Percentiles rank a stretch among this genome's conserved stretches.
These are phyloP conservation scores for Canis aureus DNA, from an alignment of 2,113 vertebrate species.

Conservation along the genomic window DNA sequence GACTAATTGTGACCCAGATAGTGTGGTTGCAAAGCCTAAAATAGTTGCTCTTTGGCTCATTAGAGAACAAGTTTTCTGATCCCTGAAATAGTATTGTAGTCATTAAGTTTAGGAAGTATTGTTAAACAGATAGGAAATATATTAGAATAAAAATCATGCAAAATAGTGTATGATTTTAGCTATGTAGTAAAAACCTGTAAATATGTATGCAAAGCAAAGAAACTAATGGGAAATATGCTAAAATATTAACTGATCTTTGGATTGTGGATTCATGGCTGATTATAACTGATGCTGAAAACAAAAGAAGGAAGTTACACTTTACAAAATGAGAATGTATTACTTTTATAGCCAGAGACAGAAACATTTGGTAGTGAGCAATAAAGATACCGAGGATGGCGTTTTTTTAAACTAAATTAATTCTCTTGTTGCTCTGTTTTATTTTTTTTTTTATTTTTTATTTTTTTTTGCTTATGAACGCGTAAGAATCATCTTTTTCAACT, in stretches of 20 bases:
- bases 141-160: constrained; percentile 43
- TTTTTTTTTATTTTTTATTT: not conserved
- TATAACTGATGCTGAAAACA: constrained; percentile 12
- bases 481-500: not conserved
- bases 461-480: not conserved
- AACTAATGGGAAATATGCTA: not conserved
- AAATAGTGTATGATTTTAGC: not conserved
- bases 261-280: constrained; percentile 17
- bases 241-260: constrained; percentile 29
- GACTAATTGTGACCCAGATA: not conserved
- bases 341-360: not conserved
- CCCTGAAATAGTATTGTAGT: not conserved
- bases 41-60: not conserved
- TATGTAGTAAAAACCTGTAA: not conserved
- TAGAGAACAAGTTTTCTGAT: not conserved
- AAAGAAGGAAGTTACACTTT: constrained; percentile 44
- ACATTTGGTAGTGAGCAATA: constrained; percentile 11
- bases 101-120: not conserved
- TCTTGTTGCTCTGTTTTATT: not conserved
- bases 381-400: not conserved
- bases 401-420: not conserved
- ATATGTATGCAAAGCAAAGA: not conserved
- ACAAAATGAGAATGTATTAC: not conserved
- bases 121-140: not conserved
- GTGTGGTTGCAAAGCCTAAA: not conserved